Percentiles rank a stretch among this genome's conserved stretches.
phyloP scores from a whole-genome alignment of 92 coral and sea anemone species.

The Palythoa heliodiscus region DNA sequence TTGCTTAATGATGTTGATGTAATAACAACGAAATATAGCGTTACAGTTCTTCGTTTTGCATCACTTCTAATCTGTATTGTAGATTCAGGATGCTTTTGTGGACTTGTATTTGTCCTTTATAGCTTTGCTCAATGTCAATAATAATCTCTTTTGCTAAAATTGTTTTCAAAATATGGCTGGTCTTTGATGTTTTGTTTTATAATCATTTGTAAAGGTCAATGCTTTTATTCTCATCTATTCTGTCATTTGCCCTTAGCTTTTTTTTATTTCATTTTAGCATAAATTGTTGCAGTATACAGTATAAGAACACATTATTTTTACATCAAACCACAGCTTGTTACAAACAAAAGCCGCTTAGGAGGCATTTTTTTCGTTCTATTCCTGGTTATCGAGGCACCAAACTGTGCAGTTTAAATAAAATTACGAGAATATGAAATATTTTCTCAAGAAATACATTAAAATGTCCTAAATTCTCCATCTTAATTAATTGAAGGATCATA shows the following conservation, averaged over 20 bases:
- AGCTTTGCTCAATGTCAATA: background rate
- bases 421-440: background rate
- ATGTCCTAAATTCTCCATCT: background rate
- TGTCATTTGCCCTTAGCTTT: background rate
- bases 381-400: background rate
- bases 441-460: background rate
- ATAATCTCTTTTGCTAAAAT: background rate
- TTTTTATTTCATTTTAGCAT: background rate
- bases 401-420: background rate
- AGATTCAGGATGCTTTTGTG: too few species aligned
- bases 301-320: background rate
- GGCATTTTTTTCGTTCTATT: background rate
- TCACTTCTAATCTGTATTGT: too few species aligned
- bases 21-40: too few species aligned
- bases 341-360: background rate
- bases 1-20: too few species aligned
- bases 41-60: too few species aligned
- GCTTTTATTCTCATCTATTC: background rate
- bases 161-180: conserved; percentile 34
- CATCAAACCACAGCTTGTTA: background rate
- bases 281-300: background rate
- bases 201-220: background rate
- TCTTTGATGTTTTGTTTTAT: background rate
- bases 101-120: too few species aligned
- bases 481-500: background rate